A percentile compares a stretch with the other conserved stretches of the same genome.
These are phyloP conservation scores for Sarcophaga caerulescens DNA, from an alignment of 2,888 invertebrate genomes.

Conservation along the genomic window DNA sequence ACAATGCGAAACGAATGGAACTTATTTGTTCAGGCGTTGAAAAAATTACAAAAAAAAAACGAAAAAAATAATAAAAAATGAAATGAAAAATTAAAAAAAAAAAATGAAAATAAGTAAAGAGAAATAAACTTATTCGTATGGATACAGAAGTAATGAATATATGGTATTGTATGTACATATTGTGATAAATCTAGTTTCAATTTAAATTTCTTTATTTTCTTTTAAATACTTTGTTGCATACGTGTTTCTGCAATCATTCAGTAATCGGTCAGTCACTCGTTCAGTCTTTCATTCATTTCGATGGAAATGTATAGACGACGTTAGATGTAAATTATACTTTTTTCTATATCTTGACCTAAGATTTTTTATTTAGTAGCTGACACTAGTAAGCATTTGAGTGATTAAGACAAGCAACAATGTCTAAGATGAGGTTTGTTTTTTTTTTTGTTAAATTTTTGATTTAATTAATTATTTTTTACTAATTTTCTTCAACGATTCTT, in stretches of 20 bases:
- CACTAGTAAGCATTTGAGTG: too few relatives aligned
- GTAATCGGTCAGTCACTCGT: too few relatives aligned
- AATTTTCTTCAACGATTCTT: too few relatives aligned
- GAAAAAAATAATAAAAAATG: neutral
- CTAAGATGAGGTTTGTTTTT: too few relatives aligned
- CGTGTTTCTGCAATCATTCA: neutral
- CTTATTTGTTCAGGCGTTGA: conserved; percentile 16
- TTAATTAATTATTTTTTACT: too few relatives aligned
- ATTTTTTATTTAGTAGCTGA: too few relatives aligned
- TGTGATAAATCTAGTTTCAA: conserved; percentile 18
- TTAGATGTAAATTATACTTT: neutral
- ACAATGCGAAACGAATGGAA: conserved; percentile 6
- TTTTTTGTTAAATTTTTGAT: too few relatives aligned
- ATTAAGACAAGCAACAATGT: too few relatives aligned
- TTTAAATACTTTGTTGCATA: conserved; percentile 3
- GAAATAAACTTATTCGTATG: neutral
- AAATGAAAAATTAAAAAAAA: neutral
- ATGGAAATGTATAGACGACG: neutral
- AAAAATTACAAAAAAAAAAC: neutral
- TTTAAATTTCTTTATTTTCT: neutral
- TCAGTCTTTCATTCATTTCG: too few relatives aligned
- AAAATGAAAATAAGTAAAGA: neutral
- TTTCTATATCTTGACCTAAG: too few relatives aligned
- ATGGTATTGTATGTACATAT: neutral
- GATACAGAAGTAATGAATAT: too few relatives aligned